Base-by-base conservation (phyloP, 1,140 invertebrate species). In the Ceratina calcarata region DNA sequence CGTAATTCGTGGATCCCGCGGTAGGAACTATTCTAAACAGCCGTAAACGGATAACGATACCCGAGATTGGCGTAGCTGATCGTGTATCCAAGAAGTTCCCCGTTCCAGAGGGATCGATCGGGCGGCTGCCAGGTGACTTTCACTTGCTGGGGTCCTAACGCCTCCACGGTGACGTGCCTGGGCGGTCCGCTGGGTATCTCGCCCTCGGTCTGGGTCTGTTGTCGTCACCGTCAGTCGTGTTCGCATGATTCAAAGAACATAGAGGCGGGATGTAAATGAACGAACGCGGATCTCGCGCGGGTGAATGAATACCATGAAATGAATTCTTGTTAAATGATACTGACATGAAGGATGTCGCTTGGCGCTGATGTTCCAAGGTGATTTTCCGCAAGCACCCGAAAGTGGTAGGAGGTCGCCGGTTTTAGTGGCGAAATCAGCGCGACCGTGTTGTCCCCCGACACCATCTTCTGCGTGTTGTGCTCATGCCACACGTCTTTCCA, bases 381-480 rank as follows among this genome's bases (percentile, higher is more conserved):
- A 92, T 96, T 96, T 91, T 95, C 94, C 27, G 95, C 95, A 89
- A 94, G 93, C 12, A 96, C 90, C 24, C 96, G 93, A 79, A 96
- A 93, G 85, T 96, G 93, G 91, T 96, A 96, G 53, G 92, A 93
- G 58, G 94, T 95, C 2, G 95, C 94, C 24, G 96, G 96, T 78
- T 94, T 94, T n/a, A 96, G 91, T 22, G 93, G 93, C 16, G 92
- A 91, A 20, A 96, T 89, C 81, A 93, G 90, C 24, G 93, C 93
- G 27, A 93, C 92, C 58, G 93, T 94, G 87, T 94, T 94, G 75
- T 94, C 93, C 20, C 94, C 94, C 49, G 94, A 91, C 76, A 94
- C 91, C 57, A 93, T 85, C 85, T 94, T 92, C 90, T 94, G 94
- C 81, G 93, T 93, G 80, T 92, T 92, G 89, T 94, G 93, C 78